Evolutionary conservation across 2,888 invertebrate genomes (phyloP).

Genomic region (Gandaritis pyraliata): DNA sequence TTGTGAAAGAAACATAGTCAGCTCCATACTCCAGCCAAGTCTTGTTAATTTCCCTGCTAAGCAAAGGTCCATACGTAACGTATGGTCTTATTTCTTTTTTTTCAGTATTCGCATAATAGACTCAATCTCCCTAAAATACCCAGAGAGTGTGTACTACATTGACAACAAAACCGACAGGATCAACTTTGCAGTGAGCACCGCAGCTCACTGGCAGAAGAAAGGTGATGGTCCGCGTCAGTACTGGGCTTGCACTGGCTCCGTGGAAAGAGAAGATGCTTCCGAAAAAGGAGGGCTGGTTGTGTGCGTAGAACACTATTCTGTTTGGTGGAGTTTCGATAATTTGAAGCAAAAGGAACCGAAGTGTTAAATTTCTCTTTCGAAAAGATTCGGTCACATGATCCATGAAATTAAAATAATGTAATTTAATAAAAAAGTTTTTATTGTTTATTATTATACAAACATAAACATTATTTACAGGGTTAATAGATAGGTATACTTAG

Average conservation of each 20-base stretch:
- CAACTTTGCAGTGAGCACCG: conserved; percentile 65
- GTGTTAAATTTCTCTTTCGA: conserved; percentile 43
- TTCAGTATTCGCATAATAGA: conserved; percentile 64
- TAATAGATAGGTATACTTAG: conserved; percentile 49
- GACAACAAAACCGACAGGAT: conserved; percentile 50
- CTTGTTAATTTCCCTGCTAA: no score
- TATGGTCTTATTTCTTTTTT: conserved; percentile 25
- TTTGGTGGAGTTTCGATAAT: conserved; percentile 66
- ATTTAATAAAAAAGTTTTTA: conserved; percentile 28
- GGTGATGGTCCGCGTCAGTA: conserved; percentile 46
- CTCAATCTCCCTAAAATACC: conserved; percentile 59
- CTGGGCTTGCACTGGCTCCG: conserved; percentile 61
- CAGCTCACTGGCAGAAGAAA: conserved; percentile 57
- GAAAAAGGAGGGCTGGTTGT: conserved; percentile 53
- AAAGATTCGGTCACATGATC: no score
- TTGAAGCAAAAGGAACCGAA: conserved; percentile 65
- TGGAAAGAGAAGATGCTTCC: conserved; percentile 47
- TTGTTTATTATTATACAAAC: conserved; percentile 74
- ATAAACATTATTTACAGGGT: conserved; percentile 75
- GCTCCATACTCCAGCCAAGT: no score
- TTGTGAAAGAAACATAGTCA: no score
- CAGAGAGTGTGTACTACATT: conserved; percentile 53
- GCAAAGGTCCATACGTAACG: not conserved
- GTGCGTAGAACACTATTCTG: conserved; percentile 54
- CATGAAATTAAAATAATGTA: conserved; percentile 11